A percentile compares a stretch with the other conserved stretches of the same genome.
Evolutionary conservation across 2,888 invertebrate genomes (phyloP).

Genomic region (Xestia rhomboidea): DNA sequence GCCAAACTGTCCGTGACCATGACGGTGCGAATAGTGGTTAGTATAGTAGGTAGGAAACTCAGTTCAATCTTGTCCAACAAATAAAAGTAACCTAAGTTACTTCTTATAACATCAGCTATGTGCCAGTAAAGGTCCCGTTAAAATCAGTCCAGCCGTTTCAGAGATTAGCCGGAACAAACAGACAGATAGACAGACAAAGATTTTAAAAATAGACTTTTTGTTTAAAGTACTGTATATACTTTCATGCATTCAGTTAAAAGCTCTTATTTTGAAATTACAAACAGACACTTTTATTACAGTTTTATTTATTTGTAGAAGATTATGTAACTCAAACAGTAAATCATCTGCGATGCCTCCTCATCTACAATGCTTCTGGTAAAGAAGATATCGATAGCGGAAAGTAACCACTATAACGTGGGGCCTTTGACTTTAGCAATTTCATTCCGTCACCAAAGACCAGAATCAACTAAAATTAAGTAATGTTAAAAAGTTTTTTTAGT

Average conservation of each 20-base stretch:
- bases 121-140: too few relatives aligned
- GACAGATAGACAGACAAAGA: too few relatives aligned
- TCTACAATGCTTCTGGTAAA: not conserved
- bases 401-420: not conserved
- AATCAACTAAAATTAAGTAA: not conserved
- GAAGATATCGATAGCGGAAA: not conserved
- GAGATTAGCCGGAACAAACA: too few relatives aligned
- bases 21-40: not conserved
- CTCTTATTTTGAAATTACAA: too few relatives aligned
- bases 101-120: too few relatives aligned
- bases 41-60: not conserved
- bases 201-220: too few relatives aligned
- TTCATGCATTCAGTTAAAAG: too few relatives aligned
- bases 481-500: not conserved
- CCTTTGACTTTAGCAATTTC: not conserved
- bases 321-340: not conserved
- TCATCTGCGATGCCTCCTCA: not conserved
- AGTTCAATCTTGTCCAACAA: not conserved
- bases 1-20: constrained; percentile 50
- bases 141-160: too few relatives aligned
- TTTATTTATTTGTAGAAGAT: too few relatives aligned
- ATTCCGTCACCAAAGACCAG: not conserved
- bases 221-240: too few relatives aligned
- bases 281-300: too few relatives aligned
- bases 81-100: too few relatives aligned